Base-by-base conservation (phyloP, 2,113 vertebrate genomes). In the Myrmecobius fasciatus region DNA sequence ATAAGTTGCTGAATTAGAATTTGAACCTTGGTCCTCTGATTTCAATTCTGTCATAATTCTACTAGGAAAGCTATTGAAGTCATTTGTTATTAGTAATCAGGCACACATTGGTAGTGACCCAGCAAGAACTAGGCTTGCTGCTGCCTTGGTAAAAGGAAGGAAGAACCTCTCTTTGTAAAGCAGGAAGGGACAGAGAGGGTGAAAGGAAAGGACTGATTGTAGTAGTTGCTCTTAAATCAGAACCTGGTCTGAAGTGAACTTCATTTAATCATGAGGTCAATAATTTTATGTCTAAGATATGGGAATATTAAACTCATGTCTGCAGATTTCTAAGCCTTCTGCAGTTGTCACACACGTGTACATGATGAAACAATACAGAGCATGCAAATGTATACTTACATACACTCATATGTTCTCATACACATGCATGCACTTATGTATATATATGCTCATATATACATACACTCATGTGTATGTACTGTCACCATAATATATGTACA, bases 131-230 rank as follows among this genome's bases (percentile, higher is more conserved):
- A 26, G 67, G 91, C 56, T 92, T 43, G 36, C 31, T 92, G 92
- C 54, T 94, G 83, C 56, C 53, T 60, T 90, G 52, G 28, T 48
- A 31, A 51, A 88, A 20, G 89, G 92, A 53, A 26, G 94, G 89
- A 47, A 94, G 43, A 89, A 43, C 52, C 54, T 48, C 36, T 60
- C 31, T 11, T 2, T 43, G 36, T 49, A 92, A 93, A 52, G 49
- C 0, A 88, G 51, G 46, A 12, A 67, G 36, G 93, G 83, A n/a
- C 52, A 52, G 43, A 53, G 53, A 91, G 60, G 8, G 47, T 67
- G 60, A 94, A 94, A 52, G 48, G 88, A 26, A 88, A 92, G 31
- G 83, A 48, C 56, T 89, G 90, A 49, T 92, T 60, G 90, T 43
- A 46, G 12, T 12, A 53, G 83, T 89, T 46, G 89, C 89, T 92